Evolutionary conservation across 1,140 invertebrate genomes (phyloP).

Genomic region (Drosophila pandora): DNA sequence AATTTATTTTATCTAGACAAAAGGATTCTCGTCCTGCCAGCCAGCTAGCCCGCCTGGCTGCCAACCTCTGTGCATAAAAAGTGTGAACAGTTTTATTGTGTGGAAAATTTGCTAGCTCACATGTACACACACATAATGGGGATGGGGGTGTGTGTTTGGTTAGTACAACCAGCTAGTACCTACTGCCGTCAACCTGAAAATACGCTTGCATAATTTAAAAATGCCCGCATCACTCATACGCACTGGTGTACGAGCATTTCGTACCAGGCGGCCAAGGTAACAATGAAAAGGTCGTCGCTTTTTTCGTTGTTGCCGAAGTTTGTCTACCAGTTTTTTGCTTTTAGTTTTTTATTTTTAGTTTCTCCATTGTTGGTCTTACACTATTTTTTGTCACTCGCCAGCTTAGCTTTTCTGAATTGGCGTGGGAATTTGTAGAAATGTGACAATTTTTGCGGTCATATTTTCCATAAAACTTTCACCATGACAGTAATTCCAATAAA

Average conservation of each 20-base stretch:
- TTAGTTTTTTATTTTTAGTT: slow-evolving; percentile 39
- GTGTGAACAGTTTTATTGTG: slow-evolving; percentile 77
- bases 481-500: not conserved
- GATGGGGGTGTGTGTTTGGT: slow-evolving; percentile 4
- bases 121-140: slow-evolving; percentile 4
- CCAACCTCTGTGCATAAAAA: slow-evolving; percentile 42
- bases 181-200: slow-evolving; percentile 34
- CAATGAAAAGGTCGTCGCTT: slow-evolving; percentile 52
- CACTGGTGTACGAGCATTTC: slow-evolving; percentile 31
- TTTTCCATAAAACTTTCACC: not conserved
- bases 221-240: slow-evolving; percentile 56
- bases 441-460: slow-evolving; percentile 2
- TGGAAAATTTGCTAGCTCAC: slow-evolving; percentile 66
- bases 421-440: slow-evolving; percentile 15
- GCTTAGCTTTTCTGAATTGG: slow-evolving; percentile 10
- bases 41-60: not conserved
- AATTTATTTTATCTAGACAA: slow-evolving; percentile 30
- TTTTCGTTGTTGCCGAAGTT: slow-evolving; percentile 13
- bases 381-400: slow-evolving; percentile 21
- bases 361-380: slow-evolving; percentile 57
- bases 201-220: slow-evolving; percentile 73
- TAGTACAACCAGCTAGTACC: slow-evolving; percentile 1
- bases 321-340: slow-evolving; percentile 13
- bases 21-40: not conserved
- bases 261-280: slow-evolving; percentile 61